These are phyloP conservation scores for Leptinotarsa juncta DNA, from an alignment of 2,888 invertebrate genomes.

Conservation along the genomic window DNA sequence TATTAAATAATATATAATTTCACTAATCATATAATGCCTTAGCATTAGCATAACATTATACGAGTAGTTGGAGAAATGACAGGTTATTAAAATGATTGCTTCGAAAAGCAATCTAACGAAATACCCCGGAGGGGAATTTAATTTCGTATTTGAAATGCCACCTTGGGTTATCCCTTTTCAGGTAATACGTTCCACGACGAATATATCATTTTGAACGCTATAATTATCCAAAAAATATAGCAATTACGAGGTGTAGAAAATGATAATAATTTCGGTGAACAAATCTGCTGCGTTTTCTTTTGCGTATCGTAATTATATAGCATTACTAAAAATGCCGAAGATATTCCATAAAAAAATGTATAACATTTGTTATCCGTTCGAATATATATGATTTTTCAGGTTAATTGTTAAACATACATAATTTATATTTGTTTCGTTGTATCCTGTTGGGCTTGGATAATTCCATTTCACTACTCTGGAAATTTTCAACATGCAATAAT, in stretches of 20 bases:
- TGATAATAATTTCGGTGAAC: background rate
- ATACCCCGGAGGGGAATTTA: conserved; percentile 13
- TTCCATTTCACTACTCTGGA: too few relatives aligned
- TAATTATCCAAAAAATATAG: conserved; percentile 13
- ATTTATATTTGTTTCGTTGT: background rate
- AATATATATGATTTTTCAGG: background rate
- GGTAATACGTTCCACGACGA: conserved; percentile 28
- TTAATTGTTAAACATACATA: background rate
- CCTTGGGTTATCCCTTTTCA: conserved; percentile 24
- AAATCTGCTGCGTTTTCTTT: conserved; percentile 9
- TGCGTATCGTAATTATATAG: conserved; percentile 4
- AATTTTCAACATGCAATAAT: too few relatives aligned
- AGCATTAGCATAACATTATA: conserved; percentile 43
- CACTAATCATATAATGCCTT: conserved; percentile 40
- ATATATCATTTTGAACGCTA: conserved; percentile 13
- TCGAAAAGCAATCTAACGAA: conserved; percentile 22
- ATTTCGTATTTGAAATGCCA: conserved; percentile 23
- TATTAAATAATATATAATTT: conserved; percentile 35
- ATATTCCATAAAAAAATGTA: background rate
- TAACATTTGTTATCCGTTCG: background rate
- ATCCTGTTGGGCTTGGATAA: background rate
- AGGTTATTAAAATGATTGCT: conserved; percentile 40
- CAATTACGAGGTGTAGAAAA: conserved; percentile 3
- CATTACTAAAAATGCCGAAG: background rate
- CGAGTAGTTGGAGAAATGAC: conserved; percentile 39